A percentile compares a stretch with the other conserved stretches of the same genome.
These are phyloP conservation scores for Channa striata DNA, from an alignment of 2,797 vertebrate genomes.

Conservation along the genomic window DNA sequence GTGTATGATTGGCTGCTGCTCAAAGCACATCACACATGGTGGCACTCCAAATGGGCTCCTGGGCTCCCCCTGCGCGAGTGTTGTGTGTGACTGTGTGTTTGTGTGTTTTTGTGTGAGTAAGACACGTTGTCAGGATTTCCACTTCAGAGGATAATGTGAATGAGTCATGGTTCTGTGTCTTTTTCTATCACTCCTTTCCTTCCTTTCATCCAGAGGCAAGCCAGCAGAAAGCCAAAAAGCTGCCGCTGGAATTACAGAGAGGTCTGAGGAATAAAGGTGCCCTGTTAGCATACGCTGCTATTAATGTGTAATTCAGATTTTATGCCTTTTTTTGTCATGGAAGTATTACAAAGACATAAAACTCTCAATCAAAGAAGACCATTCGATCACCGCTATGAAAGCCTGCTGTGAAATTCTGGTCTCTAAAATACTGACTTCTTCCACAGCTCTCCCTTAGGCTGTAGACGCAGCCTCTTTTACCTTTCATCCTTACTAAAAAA, in stretches of 20 bases:
- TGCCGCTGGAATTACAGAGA: constrained; percentile 48
- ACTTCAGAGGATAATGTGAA: constrained; percentile 77
- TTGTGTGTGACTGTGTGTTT: constrained; percentile 23
- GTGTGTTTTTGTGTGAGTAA: constrained; percentile 37
- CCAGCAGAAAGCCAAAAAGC: constrained; percentile 62
- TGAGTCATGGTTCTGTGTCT: constrained; percentile 69
- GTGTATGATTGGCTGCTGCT: constrained; percentile 53
- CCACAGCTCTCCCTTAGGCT: constrained; percentile 9
- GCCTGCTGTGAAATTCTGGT: background rate
- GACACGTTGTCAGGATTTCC: constrained; percentile 76
- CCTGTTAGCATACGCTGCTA: background rate
- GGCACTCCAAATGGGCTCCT: constrained; percentile 66
- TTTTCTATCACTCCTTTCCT: constrained; percentile 39
- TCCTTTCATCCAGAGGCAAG: constrained; percentile 63
- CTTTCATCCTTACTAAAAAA: background rate
- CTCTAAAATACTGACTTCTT: constrained; percentile 26
- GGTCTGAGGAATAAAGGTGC: constrained; percentile 49
- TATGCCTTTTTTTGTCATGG: background rate
- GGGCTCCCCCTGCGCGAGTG: constrained; percentile 39
- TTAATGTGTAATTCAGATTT: background rate
- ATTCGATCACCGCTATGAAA: background rate
- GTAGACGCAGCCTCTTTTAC: constrained; percentile 4
- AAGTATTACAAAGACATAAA: background rate
- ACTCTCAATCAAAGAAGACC: background rate
- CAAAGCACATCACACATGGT: constrained; percentile 68